Percentiles rank a stretch among this genome's conserved stretches.
Evolutionary conservation across 2,113 vertebrate genomes (phyloP).

Genomic region (Stigmatopora argus): DNA sequence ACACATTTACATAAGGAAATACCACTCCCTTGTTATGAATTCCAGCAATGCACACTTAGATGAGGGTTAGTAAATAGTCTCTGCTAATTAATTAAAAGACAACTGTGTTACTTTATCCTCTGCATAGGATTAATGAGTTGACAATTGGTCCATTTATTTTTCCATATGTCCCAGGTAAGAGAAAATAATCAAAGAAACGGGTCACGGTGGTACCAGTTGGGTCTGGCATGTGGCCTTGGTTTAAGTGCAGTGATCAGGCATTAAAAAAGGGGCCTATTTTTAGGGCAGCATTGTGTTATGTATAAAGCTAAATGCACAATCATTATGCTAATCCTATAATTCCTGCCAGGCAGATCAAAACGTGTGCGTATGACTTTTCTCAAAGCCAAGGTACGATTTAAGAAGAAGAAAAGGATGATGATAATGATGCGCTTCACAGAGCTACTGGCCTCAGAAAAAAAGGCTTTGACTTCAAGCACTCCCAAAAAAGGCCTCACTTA

Average conservation of each 20-base stretch:
- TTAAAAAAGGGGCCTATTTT: constrained; percentile 45
- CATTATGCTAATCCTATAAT: constrained; percentile 53
- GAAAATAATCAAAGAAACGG: constrained; percentile 25
- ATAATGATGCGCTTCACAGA: constrained; percentile 18
- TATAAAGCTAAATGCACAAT: constrained; percentile 50
- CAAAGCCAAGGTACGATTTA: constrained; percentile 27
- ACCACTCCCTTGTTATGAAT: neutral
- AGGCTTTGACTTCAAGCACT: constrained; percentile 1
- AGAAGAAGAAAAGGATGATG: constrained; percentile 7
- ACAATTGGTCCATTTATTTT: neutral
- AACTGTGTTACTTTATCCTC: neutral
- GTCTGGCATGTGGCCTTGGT: constrained; percentile 28
- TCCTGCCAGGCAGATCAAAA: constrained; percentile 37
- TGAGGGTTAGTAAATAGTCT: neutral
- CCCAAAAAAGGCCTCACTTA: neutral
- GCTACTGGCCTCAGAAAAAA: constrained; percentile 6
- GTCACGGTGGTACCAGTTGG: constrained; percentile 26
- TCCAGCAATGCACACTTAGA: neutral
- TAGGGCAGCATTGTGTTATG: constrained; percentile 46
- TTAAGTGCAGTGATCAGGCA: constrained; percentile 35
- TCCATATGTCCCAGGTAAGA: constrained; percentile 8
- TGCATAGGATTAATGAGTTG: neutral
- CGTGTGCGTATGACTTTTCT: constrained; percentile 28
- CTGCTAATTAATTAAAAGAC: neutral
- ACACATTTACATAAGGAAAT: neutral